Conservation (phyloP, 2,888 invertebrate species). For the Lomographa bimaculata region DNA sequence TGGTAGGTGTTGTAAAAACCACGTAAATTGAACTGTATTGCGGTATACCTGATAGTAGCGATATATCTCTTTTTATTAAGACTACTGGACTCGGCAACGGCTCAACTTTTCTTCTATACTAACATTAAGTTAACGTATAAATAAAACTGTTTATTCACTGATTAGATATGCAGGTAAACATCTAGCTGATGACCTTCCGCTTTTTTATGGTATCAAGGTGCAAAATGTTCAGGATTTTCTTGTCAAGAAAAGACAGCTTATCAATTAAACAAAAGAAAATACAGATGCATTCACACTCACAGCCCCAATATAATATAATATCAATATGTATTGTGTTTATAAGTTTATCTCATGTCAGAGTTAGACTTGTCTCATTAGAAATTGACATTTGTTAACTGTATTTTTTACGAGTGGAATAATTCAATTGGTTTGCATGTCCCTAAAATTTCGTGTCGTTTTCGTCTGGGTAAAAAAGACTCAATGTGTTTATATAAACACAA, state of each 20-base stretch:
- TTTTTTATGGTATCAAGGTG: constrained; percentile 3
- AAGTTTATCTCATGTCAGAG: no score
- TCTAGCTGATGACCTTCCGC: constrained; percentile 8
- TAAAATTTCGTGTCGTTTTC: no score
- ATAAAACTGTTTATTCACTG: constrained; percentile 14
- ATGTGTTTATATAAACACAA: constrained; percentile 12
- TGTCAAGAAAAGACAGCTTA: no score
- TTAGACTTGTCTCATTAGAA: no score
- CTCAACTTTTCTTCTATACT: constrained; percentile 14
- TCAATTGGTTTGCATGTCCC: constrained; percentile 3
- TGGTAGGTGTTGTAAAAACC: constrained; percentile 40
- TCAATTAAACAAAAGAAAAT: no score
- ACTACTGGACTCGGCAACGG: constrained; percentile 13
- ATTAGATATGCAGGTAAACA: constrained; percentile 15
- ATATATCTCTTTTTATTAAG: no score
- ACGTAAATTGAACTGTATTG: constrained; percentile 34
- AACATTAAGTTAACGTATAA: constrained; percentile 12
- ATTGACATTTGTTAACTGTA: constrained; percentile 1
- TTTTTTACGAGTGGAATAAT: constrained; percentile 13
- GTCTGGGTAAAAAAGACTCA: neutral
- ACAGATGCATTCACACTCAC: no score
- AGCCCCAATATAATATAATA: no score
- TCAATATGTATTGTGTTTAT: no score
- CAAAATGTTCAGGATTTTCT: neutral
- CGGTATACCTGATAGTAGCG: constrained; percentile 12